Percentiles rank a stretch among this genome's conserved stretches.
These are phyloP conservation scores for Ommatoiulus sabulosus DNA, from an alignment of 2,888 invertebrate genomes.

Conservation along the genomic window DNA sequence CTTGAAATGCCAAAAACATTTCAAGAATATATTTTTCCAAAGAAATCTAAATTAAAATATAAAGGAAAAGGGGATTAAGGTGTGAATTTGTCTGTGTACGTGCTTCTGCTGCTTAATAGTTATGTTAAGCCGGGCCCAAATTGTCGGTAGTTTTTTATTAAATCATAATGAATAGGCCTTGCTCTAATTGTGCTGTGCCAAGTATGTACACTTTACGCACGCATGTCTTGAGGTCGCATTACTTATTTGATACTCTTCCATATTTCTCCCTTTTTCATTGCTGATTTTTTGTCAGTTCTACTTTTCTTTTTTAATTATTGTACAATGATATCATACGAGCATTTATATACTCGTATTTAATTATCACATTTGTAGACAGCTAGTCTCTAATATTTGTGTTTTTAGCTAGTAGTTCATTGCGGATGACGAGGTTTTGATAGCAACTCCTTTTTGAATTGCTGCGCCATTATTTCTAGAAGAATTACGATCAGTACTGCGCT, in stretches of 20 bases:
- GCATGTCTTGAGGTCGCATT: not conserved
- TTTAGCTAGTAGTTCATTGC: not conserved
- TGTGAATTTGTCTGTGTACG: not conserved
- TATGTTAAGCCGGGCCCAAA: not conserved
- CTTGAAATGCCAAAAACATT: not conserved
- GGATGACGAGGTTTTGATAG: not conserved
- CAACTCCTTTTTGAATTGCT: not conserved
- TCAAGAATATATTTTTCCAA: not conserved
- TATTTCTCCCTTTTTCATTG: not conserved
- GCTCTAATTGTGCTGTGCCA: slow-evolving; percentile 30
- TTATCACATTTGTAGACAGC: slow-evolving; percentile 16
- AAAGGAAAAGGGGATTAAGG: not conserved
- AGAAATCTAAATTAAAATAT: not conserved
- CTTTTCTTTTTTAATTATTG: slow-evolving; percentile 3
- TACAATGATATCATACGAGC: not conserved
- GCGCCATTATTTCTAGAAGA: not conserved
- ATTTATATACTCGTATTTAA: slow-evolving; percentile 9
- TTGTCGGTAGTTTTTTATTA: slow-evolving; percentile 23
- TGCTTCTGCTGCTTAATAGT: not conserved
- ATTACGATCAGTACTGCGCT: not conserved
- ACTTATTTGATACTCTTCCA: slow-evolving; percentile 30
- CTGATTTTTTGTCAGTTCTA: slow-evolving; percentile 12
- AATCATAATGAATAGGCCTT: slow-evolving; percentile 12
- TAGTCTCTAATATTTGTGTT: not conserved
- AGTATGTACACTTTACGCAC: not conserved